Percentiles rank a stretch among this genome's conserved stretches.
These are phyloP conservation scores for Oxygymnocypris stewartii DNA, from an alignment of 2,113 vertebrate genomes.

Conservation along the genomic window DNA sequence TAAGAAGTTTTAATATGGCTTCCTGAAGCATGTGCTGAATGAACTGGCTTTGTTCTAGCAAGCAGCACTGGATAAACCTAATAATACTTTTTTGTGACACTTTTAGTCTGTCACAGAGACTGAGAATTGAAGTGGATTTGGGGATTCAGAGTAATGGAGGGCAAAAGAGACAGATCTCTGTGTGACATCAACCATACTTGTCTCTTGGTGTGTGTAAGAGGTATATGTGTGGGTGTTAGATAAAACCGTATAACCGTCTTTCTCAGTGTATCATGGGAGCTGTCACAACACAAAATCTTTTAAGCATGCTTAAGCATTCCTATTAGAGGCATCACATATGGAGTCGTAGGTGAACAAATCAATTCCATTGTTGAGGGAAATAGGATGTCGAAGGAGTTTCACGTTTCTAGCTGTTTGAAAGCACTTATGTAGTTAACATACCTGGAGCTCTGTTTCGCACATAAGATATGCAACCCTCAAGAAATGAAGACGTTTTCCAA, in stretches of 20 bases:
- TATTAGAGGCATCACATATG: conserved; percentile 57
- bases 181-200: not conserved
- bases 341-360: conserved; percentile 54
- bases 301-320: conserved; percentile 60
- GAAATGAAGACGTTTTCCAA: not conserved
- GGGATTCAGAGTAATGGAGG: not conserved
- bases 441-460: conserved; percentile 48
- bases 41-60: conserved; percentile 32
- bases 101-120: not conserved
- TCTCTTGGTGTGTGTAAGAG: not conserved
- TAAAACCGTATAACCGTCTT: conserved; percentile 22
- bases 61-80: conserved; percentile 21
- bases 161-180: not conserved
- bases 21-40: not conserved
- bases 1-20: not conserved
- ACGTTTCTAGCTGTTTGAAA: conserved; percentile 58
- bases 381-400: conserved; percentile 57
- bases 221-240: not conserved
- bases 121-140: not conserved
- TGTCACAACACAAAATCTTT: conserved; percentile 59
- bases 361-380: conserved; percentile 58
- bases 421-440: conserved; percentile 65
- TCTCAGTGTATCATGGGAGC: conserved; percentile 53
- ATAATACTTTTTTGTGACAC: not conserved
- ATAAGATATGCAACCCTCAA: not conserved